These are phyloP conservation scores for Limonius californicus DNA, from an alignment of 1,140 invertebrate genomes.

Conservation along the genomic window DNA sequence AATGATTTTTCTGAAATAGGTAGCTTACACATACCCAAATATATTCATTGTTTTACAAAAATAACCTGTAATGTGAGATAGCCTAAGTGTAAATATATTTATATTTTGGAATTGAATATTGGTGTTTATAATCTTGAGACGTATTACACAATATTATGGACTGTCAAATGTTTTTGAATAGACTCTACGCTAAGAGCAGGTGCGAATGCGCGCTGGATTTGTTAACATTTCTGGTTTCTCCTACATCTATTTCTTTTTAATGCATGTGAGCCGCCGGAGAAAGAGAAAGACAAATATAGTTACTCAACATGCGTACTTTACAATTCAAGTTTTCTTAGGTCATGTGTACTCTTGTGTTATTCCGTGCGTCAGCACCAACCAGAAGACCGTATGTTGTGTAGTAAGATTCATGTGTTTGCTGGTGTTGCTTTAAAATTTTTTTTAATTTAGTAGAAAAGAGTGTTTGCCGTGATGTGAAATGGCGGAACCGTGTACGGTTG, in stretches of 20 bases:
- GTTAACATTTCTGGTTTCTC: not conserved
- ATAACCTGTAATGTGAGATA: too few species aligned
- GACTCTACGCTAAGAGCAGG: not conserved
- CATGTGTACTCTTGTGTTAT: not conserved
- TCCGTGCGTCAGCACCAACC: not conserved
- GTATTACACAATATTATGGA: too few species aligned
- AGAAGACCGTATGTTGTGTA: not conserved
- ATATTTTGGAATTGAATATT: too few species aligned
- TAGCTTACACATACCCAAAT: too few species aligned
- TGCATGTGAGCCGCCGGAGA: not conserved
- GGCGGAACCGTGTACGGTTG: conserved; percentile 44
- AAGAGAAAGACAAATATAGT: not conserved
- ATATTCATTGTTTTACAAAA: too few species aligned
- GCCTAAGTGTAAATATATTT: too few species aligned
- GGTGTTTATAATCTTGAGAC: too few species aligned
- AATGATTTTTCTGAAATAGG: too few species aligned
- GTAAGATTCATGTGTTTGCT: not conserved
- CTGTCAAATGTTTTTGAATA: too few species aligned
- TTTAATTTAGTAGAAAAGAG: not conserved
- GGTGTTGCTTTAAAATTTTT: not conserved
- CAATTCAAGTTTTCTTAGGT: not conserved
- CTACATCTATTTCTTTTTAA: not conserved
- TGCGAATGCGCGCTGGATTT: not conserved
- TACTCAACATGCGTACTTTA: not conserved
- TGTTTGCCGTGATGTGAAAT: conserved; percentile 26